These are phyloP conservation scores for Babylonia areolata DNA, from an alignment of 1,140 invertebrate genomes.

Conservation along the genomic window DNA sequence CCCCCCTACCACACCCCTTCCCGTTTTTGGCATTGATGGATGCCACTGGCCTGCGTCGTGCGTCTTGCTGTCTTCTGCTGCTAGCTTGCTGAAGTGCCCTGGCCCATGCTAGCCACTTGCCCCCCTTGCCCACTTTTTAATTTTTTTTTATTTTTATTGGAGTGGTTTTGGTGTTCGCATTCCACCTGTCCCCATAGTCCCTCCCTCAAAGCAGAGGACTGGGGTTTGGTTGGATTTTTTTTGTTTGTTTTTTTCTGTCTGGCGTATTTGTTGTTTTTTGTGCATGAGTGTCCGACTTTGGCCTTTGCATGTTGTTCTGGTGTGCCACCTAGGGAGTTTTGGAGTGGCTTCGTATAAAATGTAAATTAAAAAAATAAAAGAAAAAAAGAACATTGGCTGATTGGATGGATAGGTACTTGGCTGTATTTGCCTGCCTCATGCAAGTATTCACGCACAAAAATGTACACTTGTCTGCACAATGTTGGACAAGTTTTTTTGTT, in stretches of 20 bases:
- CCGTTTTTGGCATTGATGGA: not conserved
- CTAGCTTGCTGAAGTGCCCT: slow-evolving; percentile 26
- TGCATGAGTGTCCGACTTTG: slow-evolving; percentile 39
- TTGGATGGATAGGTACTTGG: too few species aligned
- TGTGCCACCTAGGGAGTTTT: not conserved
- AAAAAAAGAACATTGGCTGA: not conserved
- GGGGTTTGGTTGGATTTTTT: not conserved
- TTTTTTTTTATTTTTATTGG: not conserved
- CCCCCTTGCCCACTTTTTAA: too few species aligned
- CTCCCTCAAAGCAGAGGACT: not conserved
- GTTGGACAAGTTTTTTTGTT: too few species aligned
- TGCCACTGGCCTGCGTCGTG: not conserved
- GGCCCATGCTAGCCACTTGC: not conserved
- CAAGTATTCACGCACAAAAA: too few species aligned
- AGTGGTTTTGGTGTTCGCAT: not conserved
- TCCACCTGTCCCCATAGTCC: not conserved
- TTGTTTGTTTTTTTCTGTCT: not conserved
- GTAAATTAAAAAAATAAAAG: too few species aligned
- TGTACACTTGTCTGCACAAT: too few species aligned
- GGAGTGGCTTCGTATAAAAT: slow-evolving; percentile 21
- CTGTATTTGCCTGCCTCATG: too few species aligned
- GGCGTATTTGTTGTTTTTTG: not conserved
- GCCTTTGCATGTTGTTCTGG: slow-evolving; percentile 33
- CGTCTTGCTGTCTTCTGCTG: not conserved
- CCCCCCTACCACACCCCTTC: not conserved